Base-by-base conservation (phyloP, 2,888 invertebrate species). In the Neoitamus cyanurus region DNA sequence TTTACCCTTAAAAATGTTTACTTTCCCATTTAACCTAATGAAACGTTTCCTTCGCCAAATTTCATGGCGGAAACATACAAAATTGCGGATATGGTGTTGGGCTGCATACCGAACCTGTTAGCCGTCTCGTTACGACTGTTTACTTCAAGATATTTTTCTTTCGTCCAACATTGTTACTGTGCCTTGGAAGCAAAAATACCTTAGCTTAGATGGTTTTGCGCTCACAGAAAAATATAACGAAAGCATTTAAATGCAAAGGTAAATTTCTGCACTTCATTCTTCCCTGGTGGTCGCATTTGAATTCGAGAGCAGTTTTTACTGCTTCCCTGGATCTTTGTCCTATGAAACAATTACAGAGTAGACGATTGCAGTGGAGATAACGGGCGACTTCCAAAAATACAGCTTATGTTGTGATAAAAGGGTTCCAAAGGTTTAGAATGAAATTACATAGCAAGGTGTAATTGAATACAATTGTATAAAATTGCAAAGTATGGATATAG, bases 211-310 rank as follows among this genome's bases (percentile, higher is more conserved):
- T 7, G 28, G 31, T 31, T 70, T 31, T 80, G 15, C 58, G 20
- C 58, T 58, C 58, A 58, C 7, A 58, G 7, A 15, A 80, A 42
- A 31, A 84, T 15, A 28, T 85, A 85, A 85, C 85, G 80, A 85
- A 85, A 80, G 9, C 82, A 85, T 84, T 84, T 83, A 84, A 85
- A 85, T 85, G 85, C 80, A 84, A 84, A 80, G 72, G 84, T 83
- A 83, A 78, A 85, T 83, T 85, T 83, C 78, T 46, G 85, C 72
- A 72, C 78, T 30, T 68, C 82, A 82, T 69, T 82, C 31, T 48
- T 36, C 31, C 20, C 30, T 82, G 31, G 37, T 82, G 31, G 68
- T 36, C 68, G 20, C 37, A 58, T 36, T 37, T 36, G 68, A 36
- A 69, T 69, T 36, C 31, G 25, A 31, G 30, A 30, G 30, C 15